Percentiles rank a stretch among this genome's conserved stretches.
phyloP scores from a whole-genome alignment of 2,888 invertebrate genomes.

The Terebella lapidaria region DNA sequence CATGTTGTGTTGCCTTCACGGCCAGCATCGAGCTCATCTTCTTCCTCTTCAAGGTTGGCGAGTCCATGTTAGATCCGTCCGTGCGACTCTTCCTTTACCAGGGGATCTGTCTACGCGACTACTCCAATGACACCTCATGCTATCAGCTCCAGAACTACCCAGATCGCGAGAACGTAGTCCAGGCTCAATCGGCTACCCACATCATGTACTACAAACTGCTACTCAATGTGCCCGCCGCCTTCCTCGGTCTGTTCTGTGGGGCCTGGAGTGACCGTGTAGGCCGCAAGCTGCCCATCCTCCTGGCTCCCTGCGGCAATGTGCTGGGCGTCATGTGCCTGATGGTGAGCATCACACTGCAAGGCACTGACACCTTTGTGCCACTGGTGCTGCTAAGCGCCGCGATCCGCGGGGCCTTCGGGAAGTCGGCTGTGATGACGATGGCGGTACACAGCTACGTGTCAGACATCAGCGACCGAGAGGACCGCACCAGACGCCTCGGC shows the following conservation, averaged over 20 bases:
- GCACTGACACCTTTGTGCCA: constrained; percentile 22
- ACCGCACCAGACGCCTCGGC: constrained; percentile 43
- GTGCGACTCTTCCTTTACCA: constrained; percentile 45
- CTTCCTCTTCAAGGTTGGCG: constrained; percentile 50
- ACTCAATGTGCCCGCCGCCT: constrained; percentile 48
- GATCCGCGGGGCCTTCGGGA: constrained; percentile 47
- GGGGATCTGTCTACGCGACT: constrained; percentile 31
- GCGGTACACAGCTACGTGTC: constrained; percentile 50
- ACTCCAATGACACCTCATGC: constrained; percentile 9
- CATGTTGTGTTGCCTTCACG: too few species aligned
- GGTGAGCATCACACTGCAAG: constrained; percentile 22
- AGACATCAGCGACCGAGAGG: constrained; percentile 39
- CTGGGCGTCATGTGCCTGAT: constrained; percentile 44
- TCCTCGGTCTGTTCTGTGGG: constrained; percentile 50
- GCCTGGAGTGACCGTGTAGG: constrained; percentile 51
- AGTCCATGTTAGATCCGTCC: constrained; percentile 50
- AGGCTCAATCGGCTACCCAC: constrained; percentile 37
- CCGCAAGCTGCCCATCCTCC: constrained; percentile 45
- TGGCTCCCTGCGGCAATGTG: constrained; percentile 45
- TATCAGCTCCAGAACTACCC: constrained; percentile 16
- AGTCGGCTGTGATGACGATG: constrained; percentile 52
- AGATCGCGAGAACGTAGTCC: constrained; percentile 35
- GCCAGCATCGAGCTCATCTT: constrained; percentile 44
- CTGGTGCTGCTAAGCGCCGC: constrained; percentile 41
- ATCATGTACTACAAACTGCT: constrained; percentile 46